Percentiles rank a stretch among this genome's conserved stretches.
phyloP scores from a whole-genome alignment of 2,113 vertebrate genomes.

The Siphamia tubifer region DNA sequence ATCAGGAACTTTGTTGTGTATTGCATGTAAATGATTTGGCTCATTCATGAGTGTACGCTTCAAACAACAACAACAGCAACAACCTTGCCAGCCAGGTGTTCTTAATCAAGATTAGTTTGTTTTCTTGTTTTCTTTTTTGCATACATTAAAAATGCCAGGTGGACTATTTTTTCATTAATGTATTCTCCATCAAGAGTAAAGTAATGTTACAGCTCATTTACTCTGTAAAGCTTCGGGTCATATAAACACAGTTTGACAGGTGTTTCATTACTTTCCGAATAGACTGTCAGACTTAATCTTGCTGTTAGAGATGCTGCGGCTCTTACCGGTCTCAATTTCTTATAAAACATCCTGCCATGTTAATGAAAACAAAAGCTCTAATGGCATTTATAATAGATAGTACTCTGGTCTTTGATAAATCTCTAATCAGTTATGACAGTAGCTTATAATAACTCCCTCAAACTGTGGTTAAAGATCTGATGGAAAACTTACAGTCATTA shows the following conservation, averaged over 20 bases:
- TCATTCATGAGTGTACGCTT: slow-evolving; percentile 38
- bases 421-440: neutral
- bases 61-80: slow-evolving; percentile 45
- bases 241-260: slow-evolving; percentile 57
- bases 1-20: slow-evolving; percentile 50
- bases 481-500: too few relatives aligned
- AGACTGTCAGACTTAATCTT: slow-evolving; percentile 6
- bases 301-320: neutral
- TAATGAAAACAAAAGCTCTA: neutral
- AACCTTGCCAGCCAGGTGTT: slow-evolving; percentile 65
- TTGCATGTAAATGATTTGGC: slow-evolving; percentile 38
- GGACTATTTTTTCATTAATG: slow-evolving; percentile 60
- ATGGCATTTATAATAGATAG: neutral
- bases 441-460: neutral
- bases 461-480: too few relatives aligned
- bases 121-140: slow-evolving; percentile 42
- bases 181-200: slow-evolving; percentile 48
- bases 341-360: neutral
- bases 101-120: slow-evolving; percentile 63
- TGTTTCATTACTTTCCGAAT: slow-evolving; percentile 58
- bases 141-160: slow-evolving; percentile 65
- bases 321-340: neutral
- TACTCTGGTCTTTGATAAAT: neutral
- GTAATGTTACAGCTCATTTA: slow-evolving; percentile 73
- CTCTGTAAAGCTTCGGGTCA: slow-evolving; percentile 53